Evolutionary conservation across 2,888 invertebrate genomes (phyloP).

Genomic region (Pollenia labialis): DNA sequence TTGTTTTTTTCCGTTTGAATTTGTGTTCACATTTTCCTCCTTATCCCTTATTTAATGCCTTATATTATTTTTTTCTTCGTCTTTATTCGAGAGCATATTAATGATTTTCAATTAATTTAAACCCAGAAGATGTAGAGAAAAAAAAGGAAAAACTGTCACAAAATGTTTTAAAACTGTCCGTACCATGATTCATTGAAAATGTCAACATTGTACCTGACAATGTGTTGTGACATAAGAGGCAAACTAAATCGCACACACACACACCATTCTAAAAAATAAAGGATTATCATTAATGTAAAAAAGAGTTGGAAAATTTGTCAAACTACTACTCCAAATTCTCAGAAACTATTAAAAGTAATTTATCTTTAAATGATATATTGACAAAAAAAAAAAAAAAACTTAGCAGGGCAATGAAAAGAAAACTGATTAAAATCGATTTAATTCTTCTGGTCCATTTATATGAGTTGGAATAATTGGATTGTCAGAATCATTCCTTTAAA

Average conservation of each 20-base stretch:
- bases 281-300: slow-evolving; percentile 63
- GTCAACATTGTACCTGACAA: slow-evolving; percentile 64
- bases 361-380: slow-evolving; percentile 53
- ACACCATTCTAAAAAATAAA: slow-evolving; percentile 12
- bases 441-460: background rate
- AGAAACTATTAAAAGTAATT: slow-evolving; percentile 68
- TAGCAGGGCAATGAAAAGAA: background rate
- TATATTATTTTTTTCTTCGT: slow-evolving; percentile 12
- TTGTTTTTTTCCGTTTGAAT: slow-evolving; percentile 40
- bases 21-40: slow-evolving; percentile 50
- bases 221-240: slow-evolving; percentile 70
- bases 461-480: background rate
- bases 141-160: slow-evolving; percentile 69
- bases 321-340: slow-evolving; percentile 62
- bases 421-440: slow-evolving; percentile 40
- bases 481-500: no score
- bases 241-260: slow-evolving; percentile 8
- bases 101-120: slow-evolving; percentile 72
- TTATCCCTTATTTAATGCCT: slow-evolving; percentile 51
- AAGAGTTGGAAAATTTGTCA: slow-evolving; percentile 66
- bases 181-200: slow-evolving; percentile 70
- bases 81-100: slow-evolving; percentile 63
- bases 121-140: slow-evolving; percentile 14
- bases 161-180: slow-evolving; percentile 59
- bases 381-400: background rate